These are phyloP conservation scores for Natrix natrix DNA, from an alignment of 2,797 vertebrate genomes.

Conservation along the genomic window DNA sequence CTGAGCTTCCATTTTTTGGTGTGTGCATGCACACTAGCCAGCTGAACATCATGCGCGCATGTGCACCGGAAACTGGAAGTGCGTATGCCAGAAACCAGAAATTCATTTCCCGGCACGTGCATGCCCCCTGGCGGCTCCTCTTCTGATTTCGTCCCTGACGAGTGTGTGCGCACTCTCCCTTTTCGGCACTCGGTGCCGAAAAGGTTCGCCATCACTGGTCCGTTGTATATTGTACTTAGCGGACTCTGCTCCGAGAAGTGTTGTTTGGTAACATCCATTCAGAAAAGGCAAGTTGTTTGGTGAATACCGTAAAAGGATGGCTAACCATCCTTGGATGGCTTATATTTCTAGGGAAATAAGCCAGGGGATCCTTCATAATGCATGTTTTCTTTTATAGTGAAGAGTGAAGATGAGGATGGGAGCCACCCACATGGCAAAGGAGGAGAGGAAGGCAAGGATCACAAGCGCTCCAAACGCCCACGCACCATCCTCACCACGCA, in stretches of 20 bases:
- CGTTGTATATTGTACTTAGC: neutral
- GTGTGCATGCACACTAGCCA: too few species aligned
- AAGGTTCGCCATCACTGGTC: too few species aligned
- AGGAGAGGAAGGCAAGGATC: conserved; percentile 82
- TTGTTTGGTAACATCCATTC: neutral
- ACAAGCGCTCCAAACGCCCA: conserved; percentile 87
- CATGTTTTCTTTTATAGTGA: conserved; percentile 69
- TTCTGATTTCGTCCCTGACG: too few species aligned
- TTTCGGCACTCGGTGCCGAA: too few species aligned
- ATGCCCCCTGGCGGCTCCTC: too few species aligned
- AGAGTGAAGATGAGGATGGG: conserved; percentile 87
- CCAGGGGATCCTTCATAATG: neutral
- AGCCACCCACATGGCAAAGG: conserved; percentile 78
- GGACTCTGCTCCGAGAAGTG: neutral
- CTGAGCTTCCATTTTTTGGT: too few species aligned
- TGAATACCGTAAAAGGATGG: neutral
- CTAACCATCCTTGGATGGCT: neutral
- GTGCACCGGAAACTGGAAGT: too few species aligned
- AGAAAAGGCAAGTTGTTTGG: neutral
- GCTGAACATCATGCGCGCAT: too few species aligned
- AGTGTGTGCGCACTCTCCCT: too few species aligned
- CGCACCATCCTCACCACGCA: conserved; percentile 90
- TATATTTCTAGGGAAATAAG: too few species aligned
- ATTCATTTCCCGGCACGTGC: too few species aligned
- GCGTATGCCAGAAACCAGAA: too few species aligned